phyloP scores from a whole-genome alignment of 2,888 invertebrate species.

The Baronia brevicornis region DNA sequence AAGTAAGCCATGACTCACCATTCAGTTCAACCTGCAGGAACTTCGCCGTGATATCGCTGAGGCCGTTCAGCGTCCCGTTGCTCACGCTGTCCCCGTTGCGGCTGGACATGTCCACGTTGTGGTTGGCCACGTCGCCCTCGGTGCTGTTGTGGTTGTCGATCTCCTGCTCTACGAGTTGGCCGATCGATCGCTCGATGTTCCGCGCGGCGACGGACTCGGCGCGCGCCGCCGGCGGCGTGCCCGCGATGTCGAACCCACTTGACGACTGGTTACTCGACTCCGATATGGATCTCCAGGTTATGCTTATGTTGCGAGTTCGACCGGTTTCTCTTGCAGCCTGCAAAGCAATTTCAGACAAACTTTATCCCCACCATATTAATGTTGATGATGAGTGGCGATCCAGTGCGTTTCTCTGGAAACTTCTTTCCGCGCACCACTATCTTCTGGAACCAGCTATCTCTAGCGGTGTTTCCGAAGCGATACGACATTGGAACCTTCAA shows the following conservation, averaged over 20 bases:
- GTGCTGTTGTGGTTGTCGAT: not conserved
- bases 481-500: no score
- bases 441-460: no score
- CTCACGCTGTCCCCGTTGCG: constrained; percentile 30
- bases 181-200: constrained; percentile 10
- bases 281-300: constrained; percentile 68
- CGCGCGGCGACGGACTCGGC: no score
- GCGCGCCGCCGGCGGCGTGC: constrained; percentile 30
- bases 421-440: no score
- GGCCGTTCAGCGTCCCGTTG: constrained; percentile 37
- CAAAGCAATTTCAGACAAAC: not conserved
- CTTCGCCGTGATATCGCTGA: constrained; percentile 45
- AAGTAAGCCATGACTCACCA: constrained; percentile 37
- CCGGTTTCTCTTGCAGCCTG: constrained; percentile 50
- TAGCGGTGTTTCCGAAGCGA: no score
- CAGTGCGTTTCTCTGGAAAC: no score
- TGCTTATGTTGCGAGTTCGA: constrained; percentile 59
- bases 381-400: no score
- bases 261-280: constrained; percentile 68
- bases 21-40: constrained; percentile 63
- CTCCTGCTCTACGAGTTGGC: not conserved
- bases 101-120: constrained; percentile 31
- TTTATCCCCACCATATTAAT: no score
- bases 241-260: constrained; percentile 47
- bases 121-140: constrained; percentile 19